Evolutionary conservation across 2,797 vertebrate genomes (phyloP), one percentile per base, ranked within the genome.

Genomic region (Odontamblyopus rebecca): DNA sequence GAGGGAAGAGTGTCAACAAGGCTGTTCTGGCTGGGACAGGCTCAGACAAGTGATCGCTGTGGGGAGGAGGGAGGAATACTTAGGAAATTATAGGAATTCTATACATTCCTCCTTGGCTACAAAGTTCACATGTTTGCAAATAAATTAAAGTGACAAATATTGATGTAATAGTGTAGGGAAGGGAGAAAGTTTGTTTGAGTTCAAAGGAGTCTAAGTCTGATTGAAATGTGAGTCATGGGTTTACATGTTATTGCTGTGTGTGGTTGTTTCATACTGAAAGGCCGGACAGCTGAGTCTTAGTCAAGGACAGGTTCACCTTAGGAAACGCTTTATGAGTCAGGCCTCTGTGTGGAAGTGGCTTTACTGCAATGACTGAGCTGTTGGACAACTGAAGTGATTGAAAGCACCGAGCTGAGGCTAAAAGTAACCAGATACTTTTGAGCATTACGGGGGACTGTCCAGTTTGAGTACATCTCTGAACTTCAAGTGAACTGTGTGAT

Each of bases 41-140:
- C 89, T 90, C 73, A 79, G 89, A 90, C 93, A 92, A 90, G 91
- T 88, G 88, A 91, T 87, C 80, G 77, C 41, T 76, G 82, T 51
- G 72, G 74, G 81, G 74, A 80, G 83, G 85, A 78, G 79, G 77
- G 81, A 86, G 84, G 88, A 89, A 90, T 91, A 84, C 71, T 53
- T 77, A 75, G 81, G 86, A 88, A 90, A 89, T 91, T 38, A 85
- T 76, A 82, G 82, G 88, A 90, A 92, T 93, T 89, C 85, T 82
- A 44, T 76, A 79, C 85, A 92, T 93, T 90, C 92, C 82, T 79
- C 32, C 48, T 53, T 68, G 73, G 81, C 80, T 86, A 71, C 82
- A 23, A 60, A 23, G 79, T 76, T 76, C 69, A 75, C 26, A 23
- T 76, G 27, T 69, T 48, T 69, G 35, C 30, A 27, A 64, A 72